Evolutionary conservation across 2,888 invertebrate genomes (phyloP).

Genomic region (Andrena bucephala): DNA sequence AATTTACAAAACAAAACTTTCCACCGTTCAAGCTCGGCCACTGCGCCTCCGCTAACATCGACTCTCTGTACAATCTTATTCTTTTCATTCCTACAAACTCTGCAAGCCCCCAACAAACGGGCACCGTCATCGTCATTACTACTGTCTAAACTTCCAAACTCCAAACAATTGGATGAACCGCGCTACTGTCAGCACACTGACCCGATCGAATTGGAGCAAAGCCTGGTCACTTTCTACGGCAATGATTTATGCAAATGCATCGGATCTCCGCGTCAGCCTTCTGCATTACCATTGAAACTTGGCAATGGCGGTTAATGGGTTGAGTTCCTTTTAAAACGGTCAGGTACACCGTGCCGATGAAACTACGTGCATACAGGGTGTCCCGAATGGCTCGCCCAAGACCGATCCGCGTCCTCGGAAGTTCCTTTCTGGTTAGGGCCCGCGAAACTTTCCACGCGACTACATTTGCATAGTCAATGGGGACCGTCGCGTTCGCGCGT

Average conservation of each 20-base stretch:
- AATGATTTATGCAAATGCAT: slow-evolving; percentile 46
- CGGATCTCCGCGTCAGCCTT: slow-evolving; percentile 39
- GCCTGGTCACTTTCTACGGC: slow-evolving; percentile 50
- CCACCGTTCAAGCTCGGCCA: too few species aligned
- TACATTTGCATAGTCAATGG: neutral
- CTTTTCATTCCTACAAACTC: too few species aligned
- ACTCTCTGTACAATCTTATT: too few species aligned
- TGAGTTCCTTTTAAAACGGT: slow-evolving; percentile 22
- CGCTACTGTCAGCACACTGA: too few species aligned
- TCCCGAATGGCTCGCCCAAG: neutral
- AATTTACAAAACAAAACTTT: too few species aligned
- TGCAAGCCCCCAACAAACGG: too few species aligned
- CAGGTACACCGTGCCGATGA: neutral
- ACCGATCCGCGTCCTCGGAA: neutral
- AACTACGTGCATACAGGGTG: slow-evolving; percentile 10
- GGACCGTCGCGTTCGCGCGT: slow-evolving; percentile 17
- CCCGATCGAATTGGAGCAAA: slow-evolving; percentile 4
- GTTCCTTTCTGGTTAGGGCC: neutral
- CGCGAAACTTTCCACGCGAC: neutral
- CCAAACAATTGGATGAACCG: too few species aligned
- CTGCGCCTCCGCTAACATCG: too few species aligned
- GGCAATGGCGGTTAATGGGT: slow-evolving; percentile 47
- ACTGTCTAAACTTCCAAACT: too few species aligned
- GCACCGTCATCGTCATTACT: too few species aligned
- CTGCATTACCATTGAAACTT: slow-evolving; percentile 38